These are phyloP conservation scores for Pyralis farinalis DNA, from an alignment of 2,888 invertebrate genomes.

Conservation along the genomic window DNA sequence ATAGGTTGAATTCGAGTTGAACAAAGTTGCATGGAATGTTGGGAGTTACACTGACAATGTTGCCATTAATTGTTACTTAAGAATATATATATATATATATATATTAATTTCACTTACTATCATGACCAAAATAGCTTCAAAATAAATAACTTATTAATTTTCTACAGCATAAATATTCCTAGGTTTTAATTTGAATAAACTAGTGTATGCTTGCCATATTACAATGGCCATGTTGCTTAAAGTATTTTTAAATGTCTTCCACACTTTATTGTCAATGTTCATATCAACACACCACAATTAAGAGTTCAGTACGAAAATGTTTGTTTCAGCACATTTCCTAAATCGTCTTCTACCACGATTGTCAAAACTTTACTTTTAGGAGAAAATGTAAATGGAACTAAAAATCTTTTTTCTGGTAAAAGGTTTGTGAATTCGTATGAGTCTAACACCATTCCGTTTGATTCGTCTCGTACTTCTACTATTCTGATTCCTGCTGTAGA, in stretches of 20 bases:
- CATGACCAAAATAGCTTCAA: not conserved
- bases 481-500: conserved; percentile 84
- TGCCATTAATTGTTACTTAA: too few species aligned
- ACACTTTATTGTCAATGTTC: conserved; percentile 62
- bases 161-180: not conserved
- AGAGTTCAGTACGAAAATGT: conserved; percentile 73
- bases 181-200: not conserved
- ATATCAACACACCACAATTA: conserved; percentile 25
- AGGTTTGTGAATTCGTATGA: conserved; percentile 83
- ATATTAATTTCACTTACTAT: too few species aligned
- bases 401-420: conserved; percentile 79
- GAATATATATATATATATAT: too few species aligned
- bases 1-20: too few species aligned
- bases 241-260: conserved; percentile 16
- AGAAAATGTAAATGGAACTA: conserved; percentile 76
- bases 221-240: not conserved
- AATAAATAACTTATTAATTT: conserved; percentile 4
- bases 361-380: conserved; percentile 72
- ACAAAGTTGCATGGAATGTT: too few species aligned
- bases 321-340: conserved; percentile 85
- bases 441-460: conserved; percentile 81
- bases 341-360: conserved; percentile 84
- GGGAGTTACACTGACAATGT: too few species aligned
- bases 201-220: not conserved
- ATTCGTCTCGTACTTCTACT: conserved; percentile 83